A percentile compares a stretch with the other conserved stretches of the same genome.
Conservation (phyloP, 1,140 invertebrate genomes). For the Drosophila biarmipes region DNA sequence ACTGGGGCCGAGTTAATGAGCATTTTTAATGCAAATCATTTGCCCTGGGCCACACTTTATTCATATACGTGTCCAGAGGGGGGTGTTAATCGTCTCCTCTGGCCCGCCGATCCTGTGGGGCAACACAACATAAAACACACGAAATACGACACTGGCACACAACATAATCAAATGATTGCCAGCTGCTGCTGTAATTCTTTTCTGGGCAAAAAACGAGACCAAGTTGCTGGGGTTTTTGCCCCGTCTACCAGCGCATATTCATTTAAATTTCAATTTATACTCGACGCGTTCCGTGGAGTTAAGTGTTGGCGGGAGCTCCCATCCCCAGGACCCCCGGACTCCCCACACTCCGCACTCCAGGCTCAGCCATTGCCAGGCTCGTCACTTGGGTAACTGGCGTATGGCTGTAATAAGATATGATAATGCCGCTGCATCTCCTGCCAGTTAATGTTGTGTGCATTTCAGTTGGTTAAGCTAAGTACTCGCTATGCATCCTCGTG, state of each 20-base stretch:
- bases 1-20: conserved; percentile 45
- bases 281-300: conserved; percentile 21
- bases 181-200: conserved; percentile 29
- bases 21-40: conserved; percentile 54
- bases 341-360: conserved; percentile 1
- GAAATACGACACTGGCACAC: not conserved
- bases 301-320: conserved; percentile 23
- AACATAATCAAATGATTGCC: conserved; percentile 52
- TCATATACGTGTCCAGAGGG: conserved; percentile 4
- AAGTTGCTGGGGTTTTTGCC: not conserved
- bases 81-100: conserved; percentile 41
- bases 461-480: conserved; percentile 54
- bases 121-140: conserved; percentile 6
- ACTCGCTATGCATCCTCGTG: conserved; percentile 17
- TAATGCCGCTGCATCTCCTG: conserved; percentile 32
- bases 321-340: not conserved
- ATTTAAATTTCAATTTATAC: conserved; percentile 71
- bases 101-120: conserved; percentile 9
- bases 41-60: conserved; percentile 30
- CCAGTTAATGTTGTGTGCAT: conserved; percentile 54
- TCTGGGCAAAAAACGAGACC: not conserved
- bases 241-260: conserved; percentile 42
- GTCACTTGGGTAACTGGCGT: conserved; percentile 26
- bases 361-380: no score
- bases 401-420: conserved; percentile 51